These are phyloP conservation scores for Meiosimyza platycephala DNA, from an alignment of 2,888 invertebrate genomes.

Conservation along the genomic window DNA sequence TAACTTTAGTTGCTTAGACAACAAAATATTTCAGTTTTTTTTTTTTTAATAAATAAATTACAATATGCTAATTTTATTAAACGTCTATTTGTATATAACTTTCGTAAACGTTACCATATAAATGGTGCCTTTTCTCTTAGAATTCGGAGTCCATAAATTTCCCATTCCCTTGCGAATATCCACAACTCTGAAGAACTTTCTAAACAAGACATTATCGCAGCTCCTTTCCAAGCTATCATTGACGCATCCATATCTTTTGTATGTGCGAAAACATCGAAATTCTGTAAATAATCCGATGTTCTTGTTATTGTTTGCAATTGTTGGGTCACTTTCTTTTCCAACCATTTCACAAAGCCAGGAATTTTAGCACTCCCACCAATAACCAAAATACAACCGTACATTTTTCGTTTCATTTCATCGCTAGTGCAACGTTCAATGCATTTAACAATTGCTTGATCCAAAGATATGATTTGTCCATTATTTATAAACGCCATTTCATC, in stretches of 20 bases:
- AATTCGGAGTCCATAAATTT: constrained; percentile 83
- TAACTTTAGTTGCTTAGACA: too few relatives aligned
- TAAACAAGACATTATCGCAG: constrained; percentile 90
- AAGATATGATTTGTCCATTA: constrained; percentile 83
- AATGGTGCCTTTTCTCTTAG: constrained; percentile 93
- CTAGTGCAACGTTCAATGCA: constrained; percentile 91
- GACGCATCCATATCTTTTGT: constrained; percentile 94
- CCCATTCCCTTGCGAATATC: constrained; percentile 90
- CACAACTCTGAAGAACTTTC: constrained; percentile 94
- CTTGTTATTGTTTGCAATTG: constrained; percentile 73
- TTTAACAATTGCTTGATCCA: constrained; percentile 91
- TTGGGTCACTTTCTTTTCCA: constrained; percentile 85
- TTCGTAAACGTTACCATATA: constrained; percentile 75
- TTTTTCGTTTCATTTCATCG: constrained; percentile 91
- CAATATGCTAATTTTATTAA: too few relatives aligned
- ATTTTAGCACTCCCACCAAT: constrained; percentile 94
- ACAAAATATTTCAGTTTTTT: too few relatives aligned
- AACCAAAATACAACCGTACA: constrained; percentile 92
- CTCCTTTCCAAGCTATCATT: constrained; percentile 94
- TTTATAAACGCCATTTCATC: constrained; percentile 73
- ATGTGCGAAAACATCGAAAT: constrained; percentile 88
- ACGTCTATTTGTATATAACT: too few relatives aligned
- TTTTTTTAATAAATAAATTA: too few relatives aligned
- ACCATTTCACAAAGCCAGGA: constrained; percentile 85
- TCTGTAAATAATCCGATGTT: constrained; percentile 72